These are phyloP conservation scores for Eptatretus atami DNA, from an alignment of 2,797 vertebrate species.

Conservation along the genomic window DNA sequence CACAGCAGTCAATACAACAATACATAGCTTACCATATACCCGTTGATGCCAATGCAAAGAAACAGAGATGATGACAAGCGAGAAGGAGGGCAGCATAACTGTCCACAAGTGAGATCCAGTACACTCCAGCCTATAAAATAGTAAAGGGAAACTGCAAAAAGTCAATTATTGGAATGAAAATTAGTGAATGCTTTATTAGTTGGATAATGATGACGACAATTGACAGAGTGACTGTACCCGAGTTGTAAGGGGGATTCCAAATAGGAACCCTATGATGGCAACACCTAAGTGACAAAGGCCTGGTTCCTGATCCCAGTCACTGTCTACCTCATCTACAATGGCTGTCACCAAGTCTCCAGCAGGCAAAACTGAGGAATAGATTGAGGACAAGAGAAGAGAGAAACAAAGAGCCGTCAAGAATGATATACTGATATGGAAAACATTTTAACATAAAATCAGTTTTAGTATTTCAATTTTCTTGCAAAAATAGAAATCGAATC, in stretches of 20 bases:
- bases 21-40: constrained; percentile 41
- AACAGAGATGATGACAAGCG: constrained; percentile 79
- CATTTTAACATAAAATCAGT: no score
- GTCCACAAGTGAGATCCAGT: constrained; percentile 90
- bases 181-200: no score
- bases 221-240: constrained; percentile 17
- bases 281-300: constrained; percentile 51
- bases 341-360: constrained; percentile 79
- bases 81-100: constrained; percentile 95
- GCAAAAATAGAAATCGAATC: no score
- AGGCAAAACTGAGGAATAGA: constrained; percentile 40
- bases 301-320: constrained; percentile 71
- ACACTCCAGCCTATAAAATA: constrained; percentile 55
- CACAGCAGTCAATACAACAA: no score
- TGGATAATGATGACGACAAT: no score
- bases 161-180: background rate
- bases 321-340: constrained; percentile 74
- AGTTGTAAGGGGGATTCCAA: constrained; percentile 64
- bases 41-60: constrained; percentile 91
- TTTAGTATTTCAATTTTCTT: no score
- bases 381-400: background rate
- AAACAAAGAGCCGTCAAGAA: no score
- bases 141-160: background rate
- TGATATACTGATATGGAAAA: no score
- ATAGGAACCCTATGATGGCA: constrained; percentile 44